Evolutionary conservation across 2,888 invertebrate species (phyloP).

Genomic region (Oscheius sp.): DNA sequence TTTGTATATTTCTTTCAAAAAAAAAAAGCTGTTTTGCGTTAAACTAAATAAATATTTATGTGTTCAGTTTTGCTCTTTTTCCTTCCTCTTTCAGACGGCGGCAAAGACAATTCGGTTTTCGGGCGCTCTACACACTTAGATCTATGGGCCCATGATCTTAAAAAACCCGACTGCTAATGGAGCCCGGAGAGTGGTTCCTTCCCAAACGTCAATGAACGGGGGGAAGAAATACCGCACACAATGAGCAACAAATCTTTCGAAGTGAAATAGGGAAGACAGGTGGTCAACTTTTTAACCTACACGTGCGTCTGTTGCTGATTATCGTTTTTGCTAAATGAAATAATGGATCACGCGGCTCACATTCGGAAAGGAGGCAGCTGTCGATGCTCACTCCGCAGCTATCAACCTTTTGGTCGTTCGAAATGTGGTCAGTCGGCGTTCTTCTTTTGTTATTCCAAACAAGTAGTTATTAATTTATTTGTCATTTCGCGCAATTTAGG

Average conservation of each 20-base stretch:
- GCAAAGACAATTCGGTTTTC: slow-evolving; percentile 21
- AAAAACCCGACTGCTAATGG: background rate
- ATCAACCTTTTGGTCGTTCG: slow-evolving; percentile 3
- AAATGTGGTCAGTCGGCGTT: slow-evolving; percentile 18
- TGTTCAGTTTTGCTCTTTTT: background rate
- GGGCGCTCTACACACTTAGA: background rate
- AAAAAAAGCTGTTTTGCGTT: slow-evolving; percentile 2
- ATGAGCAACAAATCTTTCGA: background rate
- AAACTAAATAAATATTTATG: slow-evolving; percentile 28
- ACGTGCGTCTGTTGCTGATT: too few relatives aligned
- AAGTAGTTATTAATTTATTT: background rate
- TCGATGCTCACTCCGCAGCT: slow-evolving; percentile 9
- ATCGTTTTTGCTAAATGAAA: too few relatives aligned
- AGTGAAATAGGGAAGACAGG: background rate
- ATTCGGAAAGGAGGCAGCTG: slow-evolving; percentile 22
- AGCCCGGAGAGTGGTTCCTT: background rate
- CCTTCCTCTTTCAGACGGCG: background rate
- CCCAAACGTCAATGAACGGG: background rate
- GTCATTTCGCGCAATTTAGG: background rate
- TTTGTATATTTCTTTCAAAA: slow-evolving; percentile 17
- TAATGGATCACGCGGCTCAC: slow-evolving; percentile 13
- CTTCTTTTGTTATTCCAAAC: too few relatives aligned
- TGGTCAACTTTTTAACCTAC: slow-evolving; percentile 17
- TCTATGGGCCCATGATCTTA: background rate
- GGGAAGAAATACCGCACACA: background rate